A percentile compares a stretch with the other conserved stretches of the same genome.
phyloP scores from a whole-genome alignment of 2,113 vertebrate genomes.

The Telmatochromis sp. region DNA sequence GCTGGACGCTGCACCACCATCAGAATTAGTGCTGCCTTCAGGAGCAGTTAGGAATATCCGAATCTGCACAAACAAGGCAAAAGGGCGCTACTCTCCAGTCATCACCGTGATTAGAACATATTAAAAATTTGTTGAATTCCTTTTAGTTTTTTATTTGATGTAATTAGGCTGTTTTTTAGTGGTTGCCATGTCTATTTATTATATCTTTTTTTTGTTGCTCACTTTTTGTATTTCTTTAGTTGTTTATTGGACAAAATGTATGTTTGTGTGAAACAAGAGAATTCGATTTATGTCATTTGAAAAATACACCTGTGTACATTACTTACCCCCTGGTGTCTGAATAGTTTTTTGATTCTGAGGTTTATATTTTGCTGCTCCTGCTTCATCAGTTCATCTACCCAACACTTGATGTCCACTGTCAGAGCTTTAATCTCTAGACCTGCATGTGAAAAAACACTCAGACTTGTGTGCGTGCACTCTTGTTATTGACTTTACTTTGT shows the following conservation, averaged over 20 bases:
- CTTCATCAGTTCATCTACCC: fast-evolving
- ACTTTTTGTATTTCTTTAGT: background rate
- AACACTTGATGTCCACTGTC: background rate
- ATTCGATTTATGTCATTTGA: background rate
- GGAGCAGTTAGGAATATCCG: background rate
- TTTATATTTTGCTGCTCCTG: background rate
- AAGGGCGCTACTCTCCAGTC: fast-evolving
- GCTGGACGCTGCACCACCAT: background rate
- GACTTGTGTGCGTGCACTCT: fast-evolving
- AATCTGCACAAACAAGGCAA: fast-evolving
- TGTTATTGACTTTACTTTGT: background rate
- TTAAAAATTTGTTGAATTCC: fast-evolving
- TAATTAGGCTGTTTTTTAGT: background rate
- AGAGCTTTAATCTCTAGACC: background rate
- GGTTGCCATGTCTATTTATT: background rate
- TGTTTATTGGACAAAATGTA: background rate
- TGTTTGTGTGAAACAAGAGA: background rate
- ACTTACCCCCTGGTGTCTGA: background rate
- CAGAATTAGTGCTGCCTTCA: background rate
- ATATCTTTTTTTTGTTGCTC: background rate
- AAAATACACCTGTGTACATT: background rate
- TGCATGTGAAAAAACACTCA: background rate
- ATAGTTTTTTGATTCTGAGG: background rate
- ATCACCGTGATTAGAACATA: background rate
- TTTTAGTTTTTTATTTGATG: background rate